Evolutionary conservation across 2,888 invertebrate species (phyloP), one percentile per base, ranked within the genome.

Genomic region (Gastrophysa polygoni): DNA sequence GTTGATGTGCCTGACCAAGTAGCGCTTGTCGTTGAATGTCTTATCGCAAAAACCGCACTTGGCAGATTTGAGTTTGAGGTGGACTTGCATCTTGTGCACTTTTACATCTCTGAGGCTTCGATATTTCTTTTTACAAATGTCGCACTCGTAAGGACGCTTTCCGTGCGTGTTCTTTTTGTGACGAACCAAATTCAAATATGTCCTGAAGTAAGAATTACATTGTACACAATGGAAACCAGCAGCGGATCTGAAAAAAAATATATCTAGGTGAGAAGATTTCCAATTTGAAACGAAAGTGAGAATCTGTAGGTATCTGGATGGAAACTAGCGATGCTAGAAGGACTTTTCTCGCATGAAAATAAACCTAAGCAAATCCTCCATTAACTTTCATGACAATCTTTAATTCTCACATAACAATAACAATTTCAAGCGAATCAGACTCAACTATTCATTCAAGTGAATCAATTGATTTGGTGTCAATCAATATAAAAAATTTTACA

Each of bases 1-100:
- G 43, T 78, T 80, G 0, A 79, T 77, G 62, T 85, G 85, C 0
- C 82, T 76, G 10, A 81, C 81, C 10, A 85, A 68, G 61, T 83
- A 83, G 67, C 84, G 83, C 11, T 72, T 73, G 47, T 73, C 72
- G 21, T 82, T 82, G 59, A 83, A 83, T 8, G 81, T 80, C 63
- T 83, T 83, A 66, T 81, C 80, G 68, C 84, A 84, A 10, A 82
- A 80, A 57, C 83, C 82, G 71, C 65, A 65, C 20, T 21, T 52
- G 44, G 71, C 74, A 2, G 46, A 21, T 20, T 34, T 49, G 1
- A 48, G 44, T 20, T 57, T 44, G 20, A 57, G 21, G 43, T 49
- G n/a, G 21, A 44, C 43, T 38, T 20, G 34, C 29, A 38, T 32
- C 38, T 54, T 11, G 38, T 38, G 38, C n/a, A 38, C 38, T 38